phyloP scores from a whole-genome alignment of 2,113 vertebrate species.

The Clarias macrocephalus region DNA sequence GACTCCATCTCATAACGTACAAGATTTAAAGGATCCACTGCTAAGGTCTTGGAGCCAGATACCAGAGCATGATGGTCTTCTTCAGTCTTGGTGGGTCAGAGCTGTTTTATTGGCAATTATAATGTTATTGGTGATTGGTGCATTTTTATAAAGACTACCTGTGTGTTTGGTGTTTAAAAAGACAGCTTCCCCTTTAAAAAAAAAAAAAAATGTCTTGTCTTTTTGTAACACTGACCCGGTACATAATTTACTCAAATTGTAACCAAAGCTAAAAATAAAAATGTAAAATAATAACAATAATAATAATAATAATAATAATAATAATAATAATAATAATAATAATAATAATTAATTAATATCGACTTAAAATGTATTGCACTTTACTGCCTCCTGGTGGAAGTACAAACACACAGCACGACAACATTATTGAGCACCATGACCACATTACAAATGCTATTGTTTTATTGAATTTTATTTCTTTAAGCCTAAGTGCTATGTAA shows the following conservation, averaged over 20 bases:
- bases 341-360: no score
- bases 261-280: not conserved
- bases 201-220: not conserved
- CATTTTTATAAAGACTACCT: not conserved
- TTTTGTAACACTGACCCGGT: not conserved
- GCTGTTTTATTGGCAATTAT: no score
- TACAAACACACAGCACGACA: not conserved
- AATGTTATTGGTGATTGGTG: no score
- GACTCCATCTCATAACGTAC: no score
- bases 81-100: no score
- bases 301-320: no score
- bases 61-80: no score
- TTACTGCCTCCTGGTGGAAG: constrained; percentile 25
- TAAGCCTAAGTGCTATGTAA: not conserved
- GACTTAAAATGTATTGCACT: not conserved
- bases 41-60: no score
- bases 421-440: not conserved
- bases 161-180: not conserved
- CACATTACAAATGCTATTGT: not conserved
- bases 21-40: no score
- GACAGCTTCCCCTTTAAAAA: not conserved
- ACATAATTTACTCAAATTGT: not conserved
- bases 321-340: no score
- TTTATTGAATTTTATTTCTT: not conserved
- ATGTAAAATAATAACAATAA: no score